Evolutionary conservation across 2,888 invertebrate species (phyloP), one percentile per base, ranked within the genome.

Genomic region (Panopea generosa): DNA sequence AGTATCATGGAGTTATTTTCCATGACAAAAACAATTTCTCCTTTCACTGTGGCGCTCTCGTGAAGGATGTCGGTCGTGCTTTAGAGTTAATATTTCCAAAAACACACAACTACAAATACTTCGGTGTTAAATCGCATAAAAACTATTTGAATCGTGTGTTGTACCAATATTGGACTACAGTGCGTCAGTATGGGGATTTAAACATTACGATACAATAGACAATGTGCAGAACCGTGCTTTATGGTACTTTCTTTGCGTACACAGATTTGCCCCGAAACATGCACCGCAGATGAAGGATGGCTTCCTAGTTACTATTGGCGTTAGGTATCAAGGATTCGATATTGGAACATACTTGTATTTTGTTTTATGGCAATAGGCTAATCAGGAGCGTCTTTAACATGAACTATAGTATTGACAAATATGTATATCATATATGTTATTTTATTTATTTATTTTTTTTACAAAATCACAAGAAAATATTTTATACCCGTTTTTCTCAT

Each of bases 241-340:
- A 1, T 14, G 61, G 22, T 61, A 61, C 53, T 62, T 62, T 45
- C 56, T 55, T 11, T 45, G 61, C 7, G 69, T 69, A 22, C 52
- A 60, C 26, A 52, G 60, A 43, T 60, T 68, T 16, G 59, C 60
- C 4, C 59, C 61, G 6, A 52, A 33, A 6, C 26, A 14, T 2
- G 24, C 50, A 33, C 16, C 16, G 16, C 40, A 40, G 77, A 77
- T 56, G 38, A 26, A n/a, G 70, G 75, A 2, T 59, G 69, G 70
- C 49, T 70, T 11, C 75, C 75, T 27, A 47, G 60, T 27, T 20
- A 16, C 9, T 50, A 68, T 18, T 20, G 69, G n/a, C 43, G 68
- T 6, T 68, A 63, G 63, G n/a, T 24, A 2, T 45, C 33, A 1
- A 68, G 62, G 18, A 20, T 69, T 4, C 63, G 69, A 11, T 74